These are phyloP conservation scores for Musca vetustissima DNA, from an alignment of 1,140 invertebrate genomes.

Conservation along the genomic window DNA sequence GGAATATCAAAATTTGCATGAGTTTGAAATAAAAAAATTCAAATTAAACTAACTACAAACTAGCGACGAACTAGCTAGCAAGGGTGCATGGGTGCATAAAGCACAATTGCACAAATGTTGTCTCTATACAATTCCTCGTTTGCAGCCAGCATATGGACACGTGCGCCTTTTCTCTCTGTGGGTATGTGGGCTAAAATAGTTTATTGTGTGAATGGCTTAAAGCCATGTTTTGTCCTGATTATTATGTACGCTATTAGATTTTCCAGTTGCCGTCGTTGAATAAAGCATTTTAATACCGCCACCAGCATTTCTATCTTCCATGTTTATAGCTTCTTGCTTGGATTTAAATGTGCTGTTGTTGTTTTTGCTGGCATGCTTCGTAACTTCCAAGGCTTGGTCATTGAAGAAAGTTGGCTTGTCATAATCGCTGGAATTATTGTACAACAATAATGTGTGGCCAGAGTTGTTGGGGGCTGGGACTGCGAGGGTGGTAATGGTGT, in stretches of 20 bases:
- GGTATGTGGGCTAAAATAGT: too few relatives aligned
- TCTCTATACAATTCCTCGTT: too few relatives aligned
- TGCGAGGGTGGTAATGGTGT: background rate
- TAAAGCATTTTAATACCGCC: conserved; percentile 2
- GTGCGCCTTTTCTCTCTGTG: too few relatives aligned
- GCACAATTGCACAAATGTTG: too few relatives aligned
- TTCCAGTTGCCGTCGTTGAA: background rate
- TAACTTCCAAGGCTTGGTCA: background rate
- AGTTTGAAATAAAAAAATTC: too few relatives aligned
- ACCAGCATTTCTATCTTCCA: background rate
- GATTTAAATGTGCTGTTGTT: conserved; percentile 8
- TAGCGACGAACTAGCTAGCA: too few relatives aligned
- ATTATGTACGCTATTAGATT: background rate
- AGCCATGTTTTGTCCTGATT: conserved; percentile 49
- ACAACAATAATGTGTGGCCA: conserved; percentile 3
- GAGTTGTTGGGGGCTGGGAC: background rate
- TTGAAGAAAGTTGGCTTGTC: background rate
- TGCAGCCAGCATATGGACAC: too few relatives aligned
- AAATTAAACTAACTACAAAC: too few relatives aligned
- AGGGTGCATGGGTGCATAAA: too few relatives aligned
- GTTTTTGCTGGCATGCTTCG: background rate
- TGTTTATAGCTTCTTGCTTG: background rate
- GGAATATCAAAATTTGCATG: too few relatives aligned
- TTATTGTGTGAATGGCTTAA: conserved; percentile 30
- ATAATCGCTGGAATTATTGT: background rate